Conservation (phyloP, 2,113 vertebrate species). For the Chloebia gouldiae region DNA sequence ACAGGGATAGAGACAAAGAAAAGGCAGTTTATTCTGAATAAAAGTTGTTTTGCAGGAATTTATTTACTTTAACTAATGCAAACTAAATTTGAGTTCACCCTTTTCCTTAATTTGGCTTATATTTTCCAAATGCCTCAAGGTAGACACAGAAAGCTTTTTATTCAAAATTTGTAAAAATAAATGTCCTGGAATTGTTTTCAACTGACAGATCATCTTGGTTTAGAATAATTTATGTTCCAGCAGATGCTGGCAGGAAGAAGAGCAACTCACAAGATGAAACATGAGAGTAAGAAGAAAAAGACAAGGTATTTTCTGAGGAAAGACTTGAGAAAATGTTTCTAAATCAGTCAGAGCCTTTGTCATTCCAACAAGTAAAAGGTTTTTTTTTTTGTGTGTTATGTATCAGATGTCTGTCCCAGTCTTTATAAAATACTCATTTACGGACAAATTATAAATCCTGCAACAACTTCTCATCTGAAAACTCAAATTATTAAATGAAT, state of each 20-base stretch:
- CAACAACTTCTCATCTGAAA: background rate
- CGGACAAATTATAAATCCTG: background rate
- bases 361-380: background rate
- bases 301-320: background rate
- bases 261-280: background rate
- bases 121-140: background rate
- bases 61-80: background rate
- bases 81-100: background rate
- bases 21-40: background rate
- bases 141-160: background rate
- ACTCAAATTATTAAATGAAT: background rate
- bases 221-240: background rate
- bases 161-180: background rate
- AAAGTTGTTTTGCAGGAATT: background rate
- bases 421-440: background rate
- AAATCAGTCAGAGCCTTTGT: background rate
- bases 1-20: background rate
- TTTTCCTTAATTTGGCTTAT: background rate
- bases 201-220: background rate
- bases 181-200: background rate
- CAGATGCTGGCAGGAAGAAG: background rate
- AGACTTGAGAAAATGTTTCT: background rate
- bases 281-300: background rate
- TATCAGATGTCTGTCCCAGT: background rate
- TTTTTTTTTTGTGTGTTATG: background rate